phyloP scores from a whole-genome alignment of 2,888 invertebrate species.

The Polydesmus complanatus region DNA sequence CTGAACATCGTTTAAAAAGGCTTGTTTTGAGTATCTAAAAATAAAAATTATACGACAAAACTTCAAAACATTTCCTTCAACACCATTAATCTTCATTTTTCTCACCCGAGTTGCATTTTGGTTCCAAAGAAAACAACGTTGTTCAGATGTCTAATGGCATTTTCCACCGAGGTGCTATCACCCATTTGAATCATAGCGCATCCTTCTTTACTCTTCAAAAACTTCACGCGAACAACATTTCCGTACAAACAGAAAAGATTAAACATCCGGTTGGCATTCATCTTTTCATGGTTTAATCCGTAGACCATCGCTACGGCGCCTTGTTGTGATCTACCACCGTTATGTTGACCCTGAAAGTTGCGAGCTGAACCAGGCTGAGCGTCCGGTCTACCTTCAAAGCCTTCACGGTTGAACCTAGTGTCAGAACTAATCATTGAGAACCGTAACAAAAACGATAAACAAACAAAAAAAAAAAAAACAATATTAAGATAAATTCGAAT shows the following conservation, averaged over 20 bases:
- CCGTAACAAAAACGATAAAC: not conserved
- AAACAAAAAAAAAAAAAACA: no score
- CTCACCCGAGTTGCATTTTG: conserved; percentile 51
- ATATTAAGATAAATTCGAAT: no score
- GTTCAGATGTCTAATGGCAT: conserved; percentile 88
- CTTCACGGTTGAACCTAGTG: conserved; percentile 18
- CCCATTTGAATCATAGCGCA: conserved; percentile 99
- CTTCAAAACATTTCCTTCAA: not conserved
- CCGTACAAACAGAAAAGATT: conserved; percentile 98
- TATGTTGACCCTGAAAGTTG: conserved; percentile 5
- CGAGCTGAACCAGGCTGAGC: conserved; percentile 14
- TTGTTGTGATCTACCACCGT: conserved; percentile 40
- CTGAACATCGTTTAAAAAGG: conserved; percentile 86
- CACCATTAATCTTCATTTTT: not conserved
- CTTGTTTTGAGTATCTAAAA: conserved; percentile 74
- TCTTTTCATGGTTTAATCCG: conserved; percentile 80
- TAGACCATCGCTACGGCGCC: conserved; percentile 97
- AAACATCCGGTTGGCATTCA: conserved; percentile 91
- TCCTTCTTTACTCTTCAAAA: conserved; percentile 94
- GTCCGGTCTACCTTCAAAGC: conserved; percentile 21
- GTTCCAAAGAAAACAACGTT: conserved; percentile 71
- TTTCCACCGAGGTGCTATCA: conserved; percentile 81
- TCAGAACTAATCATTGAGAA: not conserved
- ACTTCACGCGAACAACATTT: conserved; percentile 95
- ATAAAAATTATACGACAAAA: not conserved